phyloP scores from a whole-genome alignment of 2,797 vertebrate species.

The Lateolabrax maculatus region DNA sequence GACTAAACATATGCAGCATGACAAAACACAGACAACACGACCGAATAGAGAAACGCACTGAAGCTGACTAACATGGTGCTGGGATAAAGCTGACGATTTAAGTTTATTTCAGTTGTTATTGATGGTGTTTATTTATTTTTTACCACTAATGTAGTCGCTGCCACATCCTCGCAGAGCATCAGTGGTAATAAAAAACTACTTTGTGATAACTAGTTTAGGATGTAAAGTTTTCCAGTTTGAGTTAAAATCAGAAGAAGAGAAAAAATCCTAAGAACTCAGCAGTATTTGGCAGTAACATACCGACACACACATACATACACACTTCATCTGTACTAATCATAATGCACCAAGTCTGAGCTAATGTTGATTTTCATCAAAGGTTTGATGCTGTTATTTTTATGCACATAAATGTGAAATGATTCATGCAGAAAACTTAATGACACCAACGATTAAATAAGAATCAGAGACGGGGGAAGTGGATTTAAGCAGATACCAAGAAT shows the following conservation, averaged over 20 bases:
- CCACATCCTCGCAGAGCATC: too few relatives aligned
- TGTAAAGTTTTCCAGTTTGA: too few relatives aligned
- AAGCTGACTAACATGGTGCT: too few relatives aligned
- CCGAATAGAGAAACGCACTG: too few relatives aligned
- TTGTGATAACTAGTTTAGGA: too few relatives aligned
- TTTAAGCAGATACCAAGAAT: neutral
- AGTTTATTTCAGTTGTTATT: too few relatives aligned
- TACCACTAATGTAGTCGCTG: too few relatives aligned
- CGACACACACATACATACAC: neutral
- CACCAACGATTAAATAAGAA: constrained; percentile 1
- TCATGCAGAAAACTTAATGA: constrained; percentile 34
- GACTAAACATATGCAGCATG: neutral
- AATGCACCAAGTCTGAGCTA: constrained; percentile 17
- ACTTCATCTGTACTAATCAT: constrained; percentile 11
- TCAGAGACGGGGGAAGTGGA: neutral
- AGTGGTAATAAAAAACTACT: too few relatives aligned
- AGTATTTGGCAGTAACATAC: neutral
- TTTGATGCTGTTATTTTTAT: constrained; percentile 18
- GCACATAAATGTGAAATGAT: constrained; percentile 28
- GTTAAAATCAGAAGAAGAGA: too few relatives aligned
- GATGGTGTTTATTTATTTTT: too few relatives aligned
- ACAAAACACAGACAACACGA: neutral
- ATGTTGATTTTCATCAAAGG: constrained; percentile 38
- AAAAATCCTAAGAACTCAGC: neutral
- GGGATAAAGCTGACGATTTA: too few relatives aligned